Evolutionary conservation across 2,113 vertebrate genomes (phyloP).

Genomic region (Phrynosoma blainvillii): DNA sequence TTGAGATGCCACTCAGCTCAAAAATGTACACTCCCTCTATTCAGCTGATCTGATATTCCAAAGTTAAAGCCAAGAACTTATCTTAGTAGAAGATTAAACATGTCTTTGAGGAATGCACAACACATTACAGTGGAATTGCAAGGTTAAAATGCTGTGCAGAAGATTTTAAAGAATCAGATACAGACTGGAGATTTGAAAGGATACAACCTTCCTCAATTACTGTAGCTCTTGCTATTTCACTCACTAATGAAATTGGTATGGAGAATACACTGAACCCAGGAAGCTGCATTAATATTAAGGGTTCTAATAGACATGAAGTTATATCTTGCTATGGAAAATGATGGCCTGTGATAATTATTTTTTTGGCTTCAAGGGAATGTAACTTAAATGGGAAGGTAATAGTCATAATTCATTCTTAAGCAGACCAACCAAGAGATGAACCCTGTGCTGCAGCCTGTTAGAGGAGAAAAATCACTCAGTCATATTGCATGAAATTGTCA

Average conservation of each 20-base stretch:
- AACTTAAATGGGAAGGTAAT: slow-evolving; percentile 58
- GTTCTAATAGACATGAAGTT: slow-evolving; percentile 40
- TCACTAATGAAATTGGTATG: slow-evolving; percentile 60
- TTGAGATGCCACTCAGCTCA: slow-evolving; percentile 33
- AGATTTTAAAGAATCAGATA: slow-evolving; percentile 52
- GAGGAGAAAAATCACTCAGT: slow-evolving; percentile 31
- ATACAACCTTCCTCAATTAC: slow-evolving; percentile 63
- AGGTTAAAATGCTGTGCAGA: slow-evolving; percentile 63
- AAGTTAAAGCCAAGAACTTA: slow-evolving; percentile 58
- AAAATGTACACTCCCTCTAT: slow-evolving; percentile 53
- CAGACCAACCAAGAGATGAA: slow-evolving; percentile 56
- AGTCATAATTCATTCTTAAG: slow-evolving; percentile 58
- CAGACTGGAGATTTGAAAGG: slow-evolving; percentile 35
- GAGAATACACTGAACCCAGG: slow-evolving; percentile 45
- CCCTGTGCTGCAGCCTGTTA: slow-evolving; percentile 53
- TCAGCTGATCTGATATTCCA: slow-evolving; percentile 45
- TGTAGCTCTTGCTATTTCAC: slow-evolving; percentile 45
- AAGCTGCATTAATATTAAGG: slow-evolving; percentile 27
- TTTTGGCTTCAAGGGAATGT: slow-evolving; percentile 54
- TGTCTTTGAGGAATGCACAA: slow-evolving; percentile 61
- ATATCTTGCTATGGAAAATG: slow-evolving; percentile 53
- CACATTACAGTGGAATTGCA: slow-evolving; percentile 61
- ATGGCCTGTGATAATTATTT: slow-evolving; percentile 60
- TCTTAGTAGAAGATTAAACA: slow-evolving; percentile 61
- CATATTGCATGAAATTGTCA: slow-evolving; percentile 65